A percentile compares a stretch with the other conserved stretches of the same genome.
phyloP scores from a whole-genome alignment of 2,113 vertebrate genomes.

The Pionites leucogaster region DNA sequence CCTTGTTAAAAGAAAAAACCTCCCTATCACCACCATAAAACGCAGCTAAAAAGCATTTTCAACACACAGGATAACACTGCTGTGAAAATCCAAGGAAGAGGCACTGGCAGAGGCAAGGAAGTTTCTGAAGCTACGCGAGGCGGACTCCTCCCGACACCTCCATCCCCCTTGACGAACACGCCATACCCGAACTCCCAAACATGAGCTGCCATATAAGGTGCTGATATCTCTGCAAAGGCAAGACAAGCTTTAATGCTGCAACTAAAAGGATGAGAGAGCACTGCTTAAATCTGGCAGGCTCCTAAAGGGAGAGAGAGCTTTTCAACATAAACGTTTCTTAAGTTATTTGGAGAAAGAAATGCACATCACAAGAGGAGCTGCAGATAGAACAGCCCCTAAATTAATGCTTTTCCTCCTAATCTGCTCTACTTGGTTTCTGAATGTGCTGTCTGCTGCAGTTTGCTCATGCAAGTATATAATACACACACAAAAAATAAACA shows the following conservation, averaged over 20 bases:
- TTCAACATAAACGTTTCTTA: conserved; percentile 2
- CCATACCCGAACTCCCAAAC: not conserved
- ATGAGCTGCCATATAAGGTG: conserved; percentile 44
- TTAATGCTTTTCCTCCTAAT: conserved; percentile 22
- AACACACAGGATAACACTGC: not conserved
- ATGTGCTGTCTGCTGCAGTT: conserved; percentile 4
- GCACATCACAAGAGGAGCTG: not conserved
- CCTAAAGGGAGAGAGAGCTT: not conserved
- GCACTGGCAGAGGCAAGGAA: not conserved
- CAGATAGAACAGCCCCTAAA: not conserved
- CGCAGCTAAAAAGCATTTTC: not conserved
- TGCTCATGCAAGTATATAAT: not conserved
- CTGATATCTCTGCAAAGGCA: conserved; percentile 35
- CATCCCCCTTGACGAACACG: not conserved
- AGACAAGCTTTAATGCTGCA: conserved; percentile 22
- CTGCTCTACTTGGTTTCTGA: not conserved
- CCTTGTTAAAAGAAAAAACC: not conserved
- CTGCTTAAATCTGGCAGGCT: not conserved
- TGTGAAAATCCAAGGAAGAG: not conserved
- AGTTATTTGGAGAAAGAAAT: not conserved
- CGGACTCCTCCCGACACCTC: conserved; percentile 13
- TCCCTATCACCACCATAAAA: not conserved
- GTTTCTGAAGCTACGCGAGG: not conserved
- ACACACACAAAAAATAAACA: not conserved
- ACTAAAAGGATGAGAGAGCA: conserved; percentile 8